Conservation (phyloP, 1,140 invertebrate species). For the Pentalonia nigronervosa region DNA sequence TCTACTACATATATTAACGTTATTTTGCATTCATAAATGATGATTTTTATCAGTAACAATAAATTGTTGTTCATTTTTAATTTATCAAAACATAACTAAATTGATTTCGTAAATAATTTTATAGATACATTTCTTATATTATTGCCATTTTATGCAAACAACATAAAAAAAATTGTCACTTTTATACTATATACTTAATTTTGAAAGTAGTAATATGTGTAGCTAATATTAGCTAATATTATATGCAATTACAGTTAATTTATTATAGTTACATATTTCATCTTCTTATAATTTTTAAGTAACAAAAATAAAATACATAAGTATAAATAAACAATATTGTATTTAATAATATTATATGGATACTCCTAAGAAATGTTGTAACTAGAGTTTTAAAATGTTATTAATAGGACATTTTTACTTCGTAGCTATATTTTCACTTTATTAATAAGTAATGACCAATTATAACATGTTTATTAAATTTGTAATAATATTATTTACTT, state of each 20-base stretch:
- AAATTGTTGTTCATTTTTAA: not conserved
- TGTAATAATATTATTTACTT: not conserved
- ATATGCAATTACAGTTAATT: not conserved
- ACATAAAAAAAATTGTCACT: not conserved
- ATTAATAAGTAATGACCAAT: not conserved
- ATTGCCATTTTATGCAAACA: not conserved
- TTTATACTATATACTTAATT: not conserved
- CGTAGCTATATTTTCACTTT: not conserved
- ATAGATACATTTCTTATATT: not conserved
- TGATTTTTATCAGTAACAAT: not conserved
- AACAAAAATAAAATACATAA: not conserved
- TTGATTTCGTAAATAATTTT: not conserved
- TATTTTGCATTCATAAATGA: not conserved
- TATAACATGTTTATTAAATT: not conserved
- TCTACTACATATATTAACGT: not conserved
- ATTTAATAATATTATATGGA: not conserved
- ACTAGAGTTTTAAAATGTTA: not conserved
- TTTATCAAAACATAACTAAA: not conserved
- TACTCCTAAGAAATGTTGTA: not conserved
- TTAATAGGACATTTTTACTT: not conserved
- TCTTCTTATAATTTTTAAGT: not conserved
- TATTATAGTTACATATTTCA: not conserved
- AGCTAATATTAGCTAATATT: not conserved
- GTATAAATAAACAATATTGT: slow-evolving; percentile 21
- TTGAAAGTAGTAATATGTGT: not conserved